Base-by-base conservation (phyloP, 2,113 vertebrate species). In the Microcebus griseorufus region DNA sequence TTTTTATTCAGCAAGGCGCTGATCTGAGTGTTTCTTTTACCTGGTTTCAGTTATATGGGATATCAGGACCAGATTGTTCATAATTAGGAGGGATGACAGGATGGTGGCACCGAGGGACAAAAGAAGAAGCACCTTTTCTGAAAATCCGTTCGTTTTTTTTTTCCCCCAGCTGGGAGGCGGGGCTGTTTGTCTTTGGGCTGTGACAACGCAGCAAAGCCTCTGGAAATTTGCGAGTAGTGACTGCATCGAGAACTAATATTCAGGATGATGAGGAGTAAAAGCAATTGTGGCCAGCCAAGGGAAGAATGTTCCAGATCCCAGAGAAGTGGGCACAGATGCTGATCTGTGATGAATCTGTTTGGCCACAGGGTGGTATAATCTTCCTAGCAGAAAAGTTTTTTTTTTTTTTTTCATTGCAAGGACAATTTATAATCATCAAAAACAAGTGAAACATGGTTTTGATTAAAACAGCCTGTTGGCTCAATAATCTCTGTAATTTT, bases 391-490 rank as follows among this genome's bases (percentile, higher is more conserved):
- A 98, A 93, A 97, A 94, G 79, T 90, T 87, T 58, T 72, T 86
- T 91, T 96, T 83, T 83, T 32, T 53, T 94, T 79, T 76, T 51
- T 51, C 93, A 16, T 73, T 23, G 94, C 70, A 73, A 97, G 97
- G 98, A 98, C 98, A 98, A 98, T 98, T 96, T 98, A 96, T 98
- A 98, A 98, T 98, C 98, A 98, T 97, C 98, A 98, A 98, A 98
- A 98, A 42, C 98, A 94, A 98, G 98, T 98, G 98, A 99, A 99
- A 99, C 98, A 99, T 98, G 98, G 98, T 98, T 99, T 99, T 99
- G 98, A 99, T 99, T 99, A 99, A 98, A 99, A 98, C 98, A 98
- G 98, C 98, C 98, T 99, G 98, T 99, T 99, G 98, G 98, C 98
- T 98, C 98, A 98, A 99, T 99, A 99, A 99, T 99, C 98, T 98